Evolutionary conservation across 2,888 invertebrate genomes (phyloP).

Genomic region (Micropterix aruncella): DNA sequence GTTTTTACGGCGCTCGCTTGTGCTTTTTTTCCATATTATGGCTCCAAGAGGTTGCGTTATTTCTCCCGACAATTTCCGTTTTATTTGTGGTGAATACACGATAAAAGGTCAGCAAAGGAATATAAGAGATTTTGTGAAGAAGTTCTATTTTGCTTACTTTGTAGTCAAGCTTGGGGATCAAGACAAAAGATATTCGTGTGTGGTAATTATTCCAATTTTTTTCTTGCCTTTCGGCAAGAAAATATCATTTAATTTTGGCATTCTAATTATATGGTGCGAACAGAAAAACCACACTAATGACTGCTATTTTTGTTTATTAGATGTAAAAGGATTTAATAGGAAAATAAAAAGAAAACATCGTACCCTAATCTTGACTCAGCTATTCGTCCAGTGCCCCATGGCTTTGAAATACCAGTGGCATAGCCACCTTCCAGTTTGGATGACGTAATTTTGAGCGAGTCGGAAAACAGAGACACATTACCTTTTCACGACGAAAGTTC

Average conservation of each 20-base stretch:
- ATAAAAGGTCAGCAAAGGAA: background rate
- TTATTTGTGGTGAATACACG: conserved; percentile 4
- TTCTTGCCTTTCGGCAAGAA: conserved; percentile 1
- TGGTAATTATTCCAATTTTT: background rate
- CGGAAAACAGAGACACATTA: conserved; percentile 3
- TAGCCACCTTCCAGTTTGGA: conserved; percentile 8
- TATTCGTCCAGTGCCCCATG: conserved; percentile 6
- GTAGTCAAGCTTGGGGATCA: background rate
- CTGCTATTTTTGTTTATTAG: conserved; percentile 6
- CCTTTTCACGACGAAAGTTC: background rate
- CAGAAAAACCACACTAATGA: conserved; percentile 4
- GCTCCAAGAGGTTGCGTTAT: conserved; percentile 5
- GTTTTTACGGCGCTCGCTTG: too few species aligned
- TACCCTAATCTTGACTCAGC: conserved; percentile 8
- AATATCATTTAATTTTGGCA: conserved; percentile 2
- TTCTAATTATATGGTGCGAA: too few species aligned
- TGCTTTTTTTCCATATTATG: conserved; percentile 1
- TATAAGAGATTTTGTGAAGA: background rate
- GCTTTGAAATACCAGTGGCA: conserved; percentile 6
- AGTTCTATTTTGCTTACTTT: background rate
- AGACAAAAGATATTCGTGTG: background rate
- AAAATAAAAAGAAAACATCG: conserved; percentile 4
- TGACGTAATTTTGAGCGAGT: conserved; percentile 4
- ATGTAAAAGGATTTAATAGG: conserved; percentile 5
- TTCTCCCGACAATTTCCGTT: conserved; percentile 6